A percentile compares a stretch with the other conserved stretches of the same genome.
Evolutionary conservation across 2,888 invertebrate genomes (phyloP).

Genomic region (Acanthosepion lycidas): DNA sequence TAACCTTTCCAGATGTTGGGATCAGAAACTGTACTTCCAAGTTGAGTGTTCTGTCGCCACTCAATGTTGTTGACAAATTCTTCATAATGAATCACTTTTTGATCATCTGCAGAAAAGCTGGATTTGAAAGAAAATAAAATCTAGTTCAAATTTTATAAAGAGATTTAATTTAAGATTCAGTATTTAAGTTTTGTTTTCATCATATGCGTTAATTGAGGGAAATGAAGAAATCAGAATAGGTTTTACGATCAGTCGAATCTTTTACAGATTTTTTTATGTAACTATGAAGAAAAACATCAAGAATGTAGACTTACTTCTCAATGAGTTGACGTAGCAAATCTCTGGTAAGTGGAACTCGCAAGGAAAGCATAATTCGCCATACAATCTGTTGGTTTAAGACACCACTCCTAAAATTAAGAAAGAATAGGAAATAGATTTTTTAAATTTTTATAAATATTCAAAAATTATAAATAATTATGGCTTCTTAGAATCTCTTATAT

Average conservation of each 20-base stretch:
- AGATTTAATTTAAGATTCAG: background rate
- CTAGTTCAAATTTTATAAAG: background rate
- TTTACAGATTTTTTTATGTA: no score
- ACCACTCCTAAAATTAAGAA: background rate
- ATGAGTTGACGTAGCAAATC: background rate
- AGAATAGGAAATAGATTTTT: background rate
- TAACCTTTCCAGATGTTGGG: background rate
- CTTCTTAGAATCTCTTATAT: no score
- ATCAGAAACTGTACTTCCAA: constrained; percentile 46
- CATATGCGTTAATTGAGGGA: no score
- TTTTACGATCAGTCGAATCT: no score
- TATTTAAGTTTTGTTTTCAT: background rate
- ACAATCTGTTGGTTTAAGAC: background rate
- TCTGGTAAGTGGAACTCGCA: background rate
- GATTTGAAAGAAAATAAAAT: background rate
- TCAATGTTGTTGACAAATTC: constrained; percentile 68
- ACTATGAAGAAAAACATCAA: background rate
- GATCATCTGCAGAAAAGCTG: constrained; percentile 55
- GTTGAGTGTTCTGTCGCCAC: constrained; percentile 72
- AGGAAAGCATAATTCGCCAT: background rate
- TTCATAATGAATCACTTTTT: constrained; percentile 64
- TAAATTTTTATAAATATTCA: no score
- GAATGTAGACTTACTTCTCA: background rate
- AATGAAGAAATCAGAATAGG: no score
- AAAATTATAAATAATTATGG: no score